phyloP scores from a whole-genome alignment of 1,140 invertebrate species.

The Drosophila aff. region DNA sequence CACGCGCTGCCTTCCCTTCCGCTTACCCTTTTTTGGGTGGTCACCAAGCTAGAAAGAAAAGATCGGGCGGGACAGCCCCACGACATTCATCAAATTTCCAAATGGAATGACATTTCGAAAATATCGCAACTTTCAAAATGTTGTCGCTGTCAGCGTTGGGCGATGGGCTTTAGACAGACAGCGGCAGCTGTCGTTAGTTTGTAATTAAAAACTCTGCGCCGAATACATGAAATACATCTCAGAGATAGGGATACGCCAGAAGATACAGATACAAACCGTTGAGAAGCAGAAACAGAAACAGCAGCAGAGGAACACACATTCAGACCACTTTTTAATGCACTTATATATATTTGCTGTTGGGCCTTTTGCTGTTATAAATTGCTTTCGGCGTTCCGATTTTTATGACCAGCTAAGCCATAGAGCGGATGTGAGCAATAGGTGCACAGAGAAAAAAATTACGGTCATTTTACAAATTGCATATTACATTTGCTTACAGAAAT shows the following conservation, averaged over 20 bases:
- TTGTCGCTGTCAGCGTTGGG: slow-evolving; percentile 62
- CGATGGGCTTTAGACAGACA: slow-evolving; percentile 59
- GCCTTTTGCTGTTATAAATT: slow-evolving; percentile 76
- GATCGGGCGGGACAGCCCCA: slow-evolving; percentile 41
- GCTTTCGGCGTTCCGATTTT: slow-evolving; percentile 74
- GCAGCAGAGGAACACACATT: slow-evolving; percentile 32
- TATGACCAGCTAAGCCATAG: slow-evolving; percentile 43
- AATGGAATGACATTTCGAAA: slow-evolving; percentile 63
- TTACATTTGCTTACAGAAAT: too few species aligned
- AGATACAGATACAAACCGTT: slow-evolving; percentile 10
- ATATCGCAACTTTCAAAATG: slow-evolving; percentile 69
- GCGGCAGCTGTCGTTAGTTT: slow-evolving; percentile 83
- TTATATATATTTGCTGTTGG: slow-evolving; percentile 61
- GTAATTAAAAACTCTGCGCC: slow-evolving; percentile 80
- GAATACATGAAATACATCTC: slow-evolving; percentile 71
- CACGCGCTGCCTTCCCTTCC: slow-evolving; percentile 15
- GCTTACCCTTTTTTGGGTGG: slow-evolving; percentile 56
- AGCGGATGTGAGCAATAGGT: neutral
- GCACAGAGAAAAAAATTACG: slow-evolving; percentile 1
- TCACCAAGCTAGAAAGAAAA: slow-evolving; percentile 18
- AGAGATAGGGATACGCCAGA: slow-evolving; percentile 24
- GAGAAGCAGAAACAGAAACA: slow-evolving; percentile 20
- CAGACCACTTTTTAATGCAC: slow-evolving; percentile 59
- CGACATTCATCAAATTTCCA: slow-evolving; percentile 79
- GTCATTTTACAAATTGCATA: neutral